Evolutionary conservation across 2,113 vertebrate genomes (phyloP).

Genomic region (Sorex araneus): DNA sequence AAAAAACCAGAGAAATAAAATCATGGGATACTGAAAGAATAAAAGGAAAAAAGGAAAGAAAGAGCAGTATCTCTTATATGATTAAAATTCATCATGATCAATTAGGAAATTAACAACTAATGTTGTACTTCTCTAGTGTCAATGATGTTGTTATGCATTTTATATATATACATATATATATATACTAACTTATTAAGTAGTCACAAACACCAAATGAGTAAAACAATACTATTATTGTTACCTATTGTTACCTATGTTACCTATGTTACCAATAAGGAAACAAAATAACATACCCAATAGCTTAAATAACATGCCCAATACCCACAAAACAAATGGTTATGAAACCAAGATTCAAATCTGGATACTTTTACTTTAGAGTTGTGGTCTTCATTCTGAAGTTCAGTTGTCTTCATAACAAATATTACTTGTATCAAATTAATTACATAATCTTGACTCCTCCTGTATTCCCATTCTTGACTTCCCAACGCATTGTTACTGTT

Average conservation of each 20-base stretch:
- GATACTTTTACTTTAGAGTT: not conserved
- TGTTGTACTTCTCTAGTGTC: not conserved
- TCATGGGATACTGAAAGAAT: not conserved
- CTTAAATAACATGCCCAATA: not conserved
- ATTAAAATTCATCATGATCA: not conserved
- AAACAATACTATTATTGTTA: not conserved
- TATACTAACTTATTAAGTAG: not conserved
- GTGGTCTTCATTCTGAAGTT: not conserved
- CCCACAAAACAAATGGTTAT: not conserved
- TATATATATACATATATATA: no score
- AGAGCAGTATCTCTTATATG: not conserved
- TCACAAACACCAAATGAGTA: not conserved
- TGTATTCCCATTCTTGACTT: no score
- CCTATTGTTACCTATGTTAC: no score
- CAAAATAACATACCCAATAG: not conserved
- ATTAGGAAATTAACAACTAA: slow-evolving; percentile 36
- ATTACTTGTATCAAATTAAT: not conserved
- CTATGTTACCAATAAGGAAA: not conserved
- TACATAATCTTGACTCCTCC: no score
- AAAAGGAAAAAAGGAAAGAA: not conserved
- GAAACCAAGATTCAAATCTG: not conserved
- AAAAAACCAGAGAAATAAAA: not conserved
- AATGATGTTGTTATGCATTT: not conserved
- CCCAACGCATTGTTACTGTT: no score
- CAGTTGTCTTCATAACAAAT: slow-evolving; percentile 14